Conservation (phyloP, 2,113 vertebrate genomes). For the Muscicapa adusta region DNA sequence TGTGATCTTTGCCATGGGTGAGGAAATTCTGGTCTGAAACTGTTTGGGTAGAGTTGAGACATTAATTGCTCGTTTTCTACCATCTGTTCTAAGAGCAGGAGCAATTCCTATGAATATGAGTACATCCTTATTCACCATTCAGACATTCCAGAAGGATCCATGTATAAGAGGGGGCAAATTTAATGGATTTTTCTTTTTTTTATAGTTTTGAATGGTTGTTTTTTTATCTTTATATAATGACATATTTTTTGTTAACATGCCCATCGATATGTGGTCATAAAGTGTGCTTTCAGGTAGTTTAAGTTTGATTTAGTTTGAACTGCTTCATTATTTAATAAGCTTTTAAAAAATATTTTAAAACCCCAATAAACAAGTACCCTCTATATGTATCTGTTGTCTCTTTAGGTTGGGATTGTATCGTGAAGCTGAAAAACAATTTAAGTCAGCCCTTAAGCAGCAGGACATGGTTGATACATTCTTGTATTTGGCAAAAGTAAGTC, state of each 20-base stretch:
- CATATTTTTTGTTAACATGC: neutral
- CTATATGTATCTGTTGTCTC: neutral
- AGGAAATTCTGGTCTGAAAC: neutral
- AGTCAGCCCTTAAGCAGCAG: conserved; percentile 92
- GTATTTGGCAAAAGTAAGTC: conserved; percentile 92
- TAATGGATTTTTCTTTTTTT: neutral
- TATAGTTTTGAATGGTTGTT: neutral
- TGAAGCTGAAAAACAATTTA: conserved; percentile 96
- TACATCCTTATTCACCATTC: neutral
- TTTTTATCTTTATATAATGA: neutral
- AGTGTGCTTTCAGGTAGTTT: neutral
- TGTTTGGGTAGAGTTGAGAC: neutral
- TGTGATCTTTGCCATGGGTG: neutral
- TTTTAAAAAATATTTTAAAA: neutral
- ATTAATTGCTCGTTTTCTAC: neutral
- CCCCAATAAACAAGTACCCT: neutral
- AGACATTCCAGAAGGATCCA: neutral
- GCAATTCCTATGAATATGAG: accelerated
- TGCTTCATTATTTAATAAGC: neutral
- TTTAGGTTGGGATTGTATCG: conserved; percentile 86
- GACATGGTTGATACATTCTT: conserved; percentile 92
- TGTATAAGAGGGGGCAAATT: neutral
- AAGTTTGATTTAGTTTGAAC: neutral
- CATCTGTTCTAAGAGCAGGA: neutral
- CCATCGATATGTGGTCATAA: neutral